A percentile compares a stretch with the other conserved stretches of the same genome.
Evolutionary conservation across 2,113 vertebrate species (phyloP).

Genomic region (Oryzias celebensis): DNA sequence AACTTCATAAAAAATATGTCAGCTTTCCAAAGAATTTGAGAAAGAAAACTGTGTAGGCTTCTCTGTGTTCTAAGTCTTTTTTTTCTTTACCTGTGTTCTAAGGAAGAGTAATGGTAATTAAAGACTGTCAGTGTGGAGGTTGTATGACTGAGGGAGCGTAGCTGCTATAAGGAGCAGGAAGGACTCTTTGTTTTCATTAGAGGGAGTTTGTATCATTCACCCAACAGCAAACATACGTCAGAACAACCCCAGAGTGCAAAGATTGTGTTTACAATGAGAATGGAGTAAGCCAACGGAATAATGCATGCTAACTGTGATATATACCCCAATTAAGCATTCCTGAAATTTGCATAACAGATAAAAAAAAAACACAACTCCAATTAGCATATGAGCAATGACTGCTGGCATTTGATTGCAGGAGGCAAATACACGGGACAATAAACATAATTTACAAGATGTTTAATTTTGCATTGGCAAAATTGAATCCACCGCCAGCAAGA

Average conservation of each 20-base stretch:
- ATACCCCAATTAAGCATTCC: slow-evolving; percentile 61
- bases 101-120: too few relatives aligned
- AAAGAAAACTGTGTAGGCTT: too few relatives aligned
- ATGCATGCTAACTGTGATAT: slow-evolving; percentile 69
- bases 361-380: slow-evolving; percentile 54
- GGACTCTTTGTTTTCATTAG: slow-evolving; percentile 24
- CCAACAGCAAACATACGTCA: slow-evolving; percentile 29
- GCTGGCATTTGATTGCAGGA: slow-evolving; percentile 61
- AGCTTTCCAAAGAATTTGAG: too few relatives aligned
- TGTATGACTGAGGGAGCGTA: neutral
- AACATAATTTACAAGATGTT: slow-evolving; percentile 70
- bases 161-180: neutral
- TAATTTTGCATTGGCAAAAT: slow-evolving; percentile 67
- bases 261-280: slow-evolving; percentile 48
- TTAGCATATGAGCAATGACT: slow-evolving; percentile 67
- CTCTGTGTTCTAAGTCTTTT: too few relatives aligned
- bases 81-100: too few relatives aligned
- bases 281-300: slow-evolving; percentile 46
- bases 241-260: slow-evolving; percentile 32
- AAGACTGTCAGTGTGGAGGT: too few relatives aligned
- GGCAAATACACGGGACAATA: slow-evolving; percentile 59
- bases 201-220: slow-evolving; percentile 22
- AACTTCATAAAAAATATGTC: too few relatives aligned
- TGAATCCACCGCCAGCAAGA: slow-evolving; percentile 52
- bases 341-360: slow-evolving; percentile 61